Percentiles rank a stretch among this genome's conserved stretches.
Evolutionary conservation across 2,888 invertebrate genomes (phyloP).

Genomic region (Tenodera sinensis): DNA sequence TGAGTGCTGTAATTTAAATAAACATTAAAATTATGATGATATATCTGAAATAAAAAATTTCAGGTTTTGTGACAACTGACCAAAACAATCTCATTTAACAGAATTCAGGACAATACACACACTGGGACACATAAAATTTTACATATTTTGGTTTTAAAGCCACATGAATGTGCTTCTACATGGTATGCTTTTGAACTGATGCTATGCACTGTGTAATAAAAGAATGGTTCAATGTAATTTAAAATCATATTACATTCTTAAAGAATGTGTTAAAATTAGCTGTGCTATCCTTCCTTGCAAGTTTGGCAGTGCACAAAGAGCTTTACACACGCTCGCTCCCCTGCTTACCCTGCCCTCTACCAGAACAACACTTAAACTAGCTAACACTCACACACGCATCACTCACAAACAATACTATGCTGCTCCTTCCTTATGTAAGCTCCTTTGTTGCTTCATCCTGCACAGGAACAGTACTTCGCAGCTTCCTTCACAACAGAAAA

Average conservation of each 20-base stretch:
- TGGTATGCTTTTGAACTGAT: too few relatives aligned
- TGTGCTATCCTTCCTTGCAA: background rate
- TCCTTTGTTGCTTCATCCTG: background rate
- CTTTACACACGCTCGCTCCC: constrained; percentile 5
- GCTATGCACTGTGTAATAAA: background rate
- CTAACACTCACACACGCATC: background rate
- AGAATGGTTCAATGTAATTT: background rate
- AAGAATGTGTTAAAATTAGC: background rate
- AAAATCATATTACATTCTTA: background rate
- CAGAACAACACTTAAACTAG: background rate
- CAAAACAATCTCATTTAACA: too few relatives aligned
- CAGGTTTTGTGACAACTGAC: too few relatives aligned
- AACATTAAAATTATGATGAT: too few relatives aligned
- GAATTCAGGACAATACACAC: too few relatives aligned
- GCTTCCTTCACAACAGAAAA: background rate
- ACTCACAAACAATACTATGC: background rate
- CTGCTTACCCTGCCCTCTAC: background rate
- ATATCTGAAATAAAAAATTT: too few relatives aligned
- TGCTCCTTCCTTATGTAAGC: background rate
- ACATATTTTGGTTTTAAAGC: too few relatives aligned
- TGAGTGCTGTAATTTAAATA: too few relatives aligned
- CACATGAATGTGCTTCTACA: too few relatives aligned
- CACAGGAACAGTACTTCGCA: background rate
- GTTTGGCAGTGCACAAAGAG: constrained; percentile 1
- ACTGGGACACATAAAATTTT: too few relatives aligned